phyloP scores from a whole-genome alignment of 2,797 vertebrate species.

The Phoebastria nigripes region DNA sequence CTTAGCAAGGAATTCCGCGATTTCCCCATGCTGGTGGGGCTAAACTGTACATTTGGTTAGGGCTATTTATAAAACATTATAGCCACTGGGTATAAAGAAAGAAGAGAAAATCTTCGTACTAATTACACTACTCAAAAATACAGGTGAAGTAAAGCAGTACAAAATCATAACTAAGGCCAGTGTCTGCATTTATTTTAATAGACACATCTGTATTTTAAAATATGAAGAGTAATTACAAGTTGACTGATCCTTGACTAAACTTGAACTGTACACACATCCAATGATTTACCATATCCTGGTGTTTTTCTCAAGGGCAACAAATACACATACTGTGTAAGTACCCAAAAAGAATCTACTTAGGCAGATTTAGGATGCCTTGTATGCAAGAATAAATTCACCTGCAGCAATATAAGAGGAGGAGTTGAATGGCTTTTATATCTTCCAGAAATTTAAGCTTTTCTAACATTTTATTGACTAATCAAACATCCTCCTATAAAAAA shows the following conservation, averaged over 20 bases:
- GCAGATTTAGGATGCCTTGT: neutral
- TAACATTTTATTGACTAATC: neutral
- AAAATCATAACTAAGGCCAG: neutral
- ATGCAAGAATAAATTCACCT: neutral
- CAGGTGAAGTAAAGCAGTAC: neutral
- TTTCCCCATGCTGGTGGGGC: neutral
- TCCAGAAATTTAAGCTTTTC: neutral
- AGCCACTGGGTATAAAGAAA: neutral
- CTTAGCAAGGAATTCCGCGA: neutral
- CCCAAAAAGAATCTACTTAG: neutral
- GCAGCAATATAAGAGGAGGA: neutral
- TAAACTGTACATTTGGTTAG: neutral
- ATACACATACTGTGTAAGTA: neutral
- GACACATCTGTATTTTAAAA: neutral
- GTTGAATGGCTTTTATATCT: neutral
- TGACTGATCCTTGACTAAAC: neutral
- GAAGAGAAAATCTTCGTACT: neutral
- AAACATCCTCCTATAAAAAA: neutral
- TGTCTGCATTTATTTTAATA: neutral
- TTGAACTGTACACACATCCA: neutral
- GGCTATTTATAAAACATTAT: neutral
- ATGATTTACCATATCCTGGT: neutral
- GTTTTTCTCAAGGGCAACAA: neutral
- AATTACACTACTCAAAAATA: neutral
- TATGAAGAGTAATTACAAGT: neutral